Evolutionary conservation across 1,140 invertebrate species (phyloP), one percentile per base, ranked within the genome.

Genomic region (Orchesella cincta): DNA sequence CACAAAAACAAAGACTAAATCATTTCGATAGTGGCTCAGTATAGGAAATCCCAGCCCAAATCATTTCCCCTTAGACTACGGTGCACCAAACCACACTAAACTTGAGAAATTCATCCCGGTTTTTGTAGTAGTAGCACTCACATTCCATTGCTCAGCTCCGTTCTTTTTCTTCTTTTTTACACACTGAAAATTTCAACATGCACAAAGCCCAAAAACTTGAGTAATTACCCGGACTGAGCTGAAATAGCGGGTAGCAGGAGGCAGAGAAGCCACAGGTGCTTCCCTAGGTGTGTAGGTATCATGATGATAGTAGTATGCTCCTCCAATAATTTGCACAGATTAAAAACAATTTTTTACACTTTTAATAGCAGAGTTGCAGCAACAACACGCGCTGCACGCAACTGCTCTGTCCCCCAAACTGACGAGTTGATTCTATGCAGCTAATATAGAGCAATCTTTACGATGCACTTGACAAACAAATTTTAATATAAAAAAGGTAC

Each of bases 211-310:
- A 20, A 8, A 46, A 46, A 46, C 39, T 57, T 16, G 12, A 12
- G 5, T 57, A 57, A 57, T 67, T 67, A 67, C 62, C 62, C 62
- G 31, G 23, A 14, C 54, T 67, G 62, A 8, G 28, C 62, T 23
- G 62, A 67, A 67, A 33, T 33, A n/a, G 33, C 28, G 14, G 62
- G 62, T 12, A 67, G 26, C 62, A 67, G 14, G 62, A 26, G 33
- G 31, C 62, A 67, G n/a, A 67, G 33, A 3, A 67, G 31, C 62
- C 62, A 67, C 62, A 67, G n/a, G n/a, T 67, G 62, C n/a, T 67
- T 67, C 12, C 29, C 62, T 29, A 67, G 23, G 14, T 67, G 28
- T n/a, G n/a, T n/a, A n/a, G n/a, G n/a, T n/a, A n/a, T n/a, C n/a
- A n/a, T n/a, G n/a, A n/a, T n/a, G n/a, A n/a, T n/a, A n/a, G n/a